Evolutionary conservation across 2,797 vertebrate genomes (phyloP).

Genomic region (Pagetopsis macropterus): DNA sequence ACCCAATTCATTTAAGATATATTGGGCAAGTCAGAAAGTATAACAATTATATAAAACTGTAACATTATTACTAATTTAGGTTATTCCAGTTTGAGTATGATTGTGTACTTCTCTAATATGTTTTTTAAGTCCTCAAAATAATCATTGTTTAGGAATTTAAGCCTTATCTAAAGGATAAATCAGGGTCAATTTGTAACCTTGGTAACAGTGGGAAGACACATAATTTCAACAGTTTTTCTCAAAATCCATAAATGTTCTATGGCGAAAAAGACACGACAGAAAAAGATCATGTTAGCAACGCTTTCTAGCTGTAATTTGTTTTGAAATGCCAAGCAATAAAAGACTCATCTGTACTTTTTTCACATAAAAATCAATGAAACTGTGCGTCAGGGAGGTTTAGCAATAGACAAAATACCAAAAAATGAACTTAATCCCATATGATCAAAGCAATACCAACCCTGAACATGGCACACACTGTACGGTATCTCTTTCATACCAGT

Average conservation of each 20-base stretch:
- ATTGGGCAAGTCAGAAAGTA: background rate
- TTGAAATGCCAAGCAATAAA: slow-evolving; percentile 13
- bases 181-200: background rate
- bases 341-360: slow-evolving; percentile 14
- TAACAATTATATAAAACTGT: too few relatives aligned
- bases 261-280: background rate
- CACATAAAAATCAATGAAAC: slow-evolving; percentile 1
- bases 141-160: background rate
- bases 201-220: background rate
- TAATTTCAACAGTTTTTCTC: background rate
- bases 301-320: background rate
- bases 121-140: background rate
- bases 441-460: background rate
- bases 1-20: background rate
- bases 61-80: too few relatives aligned
- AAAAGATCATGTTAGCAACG: background rate
- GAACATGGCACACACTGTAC: background rate
- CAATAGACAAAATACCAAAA: background rate
- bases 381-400: background rate
- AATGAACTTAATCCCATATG: background rate
- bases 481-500: background rate
- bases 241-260: background rate
- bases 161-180: background rate
- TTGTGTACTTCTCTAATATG: background rate
- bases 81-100: background rate